Conservation (phyloP, 30 jellyfish, hydroid and myxozoan genomes). For the Rhopilema esculentum region DNA sequence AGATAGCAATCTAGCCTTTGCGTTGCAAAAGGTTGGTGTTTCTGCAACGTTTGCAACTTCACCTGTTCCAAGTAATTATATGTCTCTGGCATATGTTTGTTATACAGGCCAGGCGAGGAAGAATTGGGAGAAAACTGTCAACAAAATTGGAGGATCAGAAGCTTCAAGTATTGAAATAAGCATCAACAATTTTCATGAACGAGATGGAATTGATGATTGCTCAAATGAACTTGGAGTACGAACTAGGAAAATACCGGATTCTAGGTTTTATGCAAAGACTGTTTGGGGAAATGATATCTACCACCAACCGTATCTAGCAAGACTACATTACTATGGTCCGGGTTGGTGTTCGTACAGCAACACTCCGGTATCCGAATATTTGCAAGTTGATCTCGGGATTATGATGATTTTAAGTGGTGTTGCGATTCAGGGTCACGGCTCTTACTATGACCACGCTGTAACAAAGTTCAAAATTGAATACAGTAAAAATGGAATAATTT, state of each 20-base stretch:
- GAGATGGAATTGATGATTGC: conserved; percentile 31
- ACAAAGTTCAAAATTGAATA: conserved; percentile 10
- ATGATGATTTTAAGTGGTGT: conserved; percentile 13
- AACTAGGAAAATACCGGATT: conserved; percentile 16
- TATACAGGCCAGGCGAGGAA: conserved; percentile 14
- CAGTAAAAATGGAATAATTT: conserved; percentile 12
- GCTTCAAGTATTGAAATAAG: neutral
- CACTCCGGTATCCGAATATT: neutral
- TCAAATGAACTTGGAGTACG: conserved; percentile 34
- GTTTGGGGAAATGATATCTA: neutral
- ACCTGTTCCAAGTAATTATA: neutral
- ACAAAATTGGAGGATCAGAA: conserved; percentile 9
- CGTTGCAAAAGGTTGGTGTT: conserved; percentile 19
- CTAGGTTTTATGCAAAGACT: neutral
- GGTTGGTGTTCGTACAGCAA: conserved; percentile 7
- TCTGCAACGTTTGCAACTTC: conserved; percentile 18
- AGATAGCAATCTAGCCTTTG: conserved; percentile 5
- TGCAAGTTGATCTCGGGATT: conserved; percentile 42
- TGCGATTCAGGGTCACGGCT: neutral
- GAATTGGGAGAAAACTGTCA: conserved; percentile 17
- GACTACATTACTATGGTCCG: neutral
- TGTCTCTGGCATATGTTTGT: conserved; percentile 10
- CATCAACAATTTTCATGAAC: neutral
- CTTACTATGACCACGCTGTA: neutral
- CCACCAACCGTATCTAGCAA: neutral